Base-by-base conservation (phyloP, 2,888 invertebrate genomes). In the Lamproptera curius region DNA sequence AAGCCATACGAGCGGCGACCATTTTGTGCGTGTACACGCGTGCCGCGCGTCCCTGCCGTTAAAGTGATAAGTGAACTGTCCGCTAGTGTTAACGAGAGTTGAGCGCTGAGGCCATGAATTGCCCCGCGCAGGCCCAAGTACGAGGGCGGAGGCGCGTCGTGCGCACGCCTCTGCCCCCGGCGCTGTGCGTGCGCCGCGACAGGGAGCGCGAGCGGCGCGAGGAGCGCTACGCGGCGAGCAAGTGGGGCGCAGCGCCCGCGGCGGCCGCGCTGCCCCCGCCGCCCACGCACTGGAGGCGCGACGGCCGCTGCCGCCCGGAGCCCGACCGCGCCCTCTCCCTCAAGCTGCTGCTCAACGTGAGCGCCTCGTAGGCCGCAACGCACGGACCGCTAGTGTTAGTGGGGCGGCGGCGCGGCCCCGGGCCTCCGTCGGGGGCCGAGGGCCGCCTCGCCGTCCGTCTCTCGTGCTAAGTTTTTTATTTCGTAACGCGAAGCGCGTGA, bases 211-310 rank as follows among this genome's bases (percentile, higher is more conserved):
- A 58, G 46, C 56, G 57, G 16, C 63, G 80, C 34, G 72, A 73
- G 46, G 83, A 82, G 63, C 80, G 84, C 56, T 83, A 79, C 74
- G 95, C 95, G 56, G 94, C 92, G 69, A 93, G 94, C 72, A 95
- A 94, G 77, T 95, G 94, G 88, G 94, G 93, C 67, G 94, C 94
- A 61, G 93, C 95, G 46, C 95, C 95, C 42, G 91, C 93, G 49
- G 94, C 95, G 36, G 91, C 91, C 61, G 92, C 92, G 55, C 83
- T 95, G 67, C 95, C 95, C 51, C 93, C 92, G 72, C 95, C 95
- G 63, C 95, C 95, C 51, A 90, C 90, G 57, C 94, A 93, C 79
- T 95, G 95, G 95, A 91, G 76, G 59, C 79, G 77, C 61, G 81
- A 76, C 46, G 83, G 81, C 60, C 81, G 82, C 64, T 88, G 88